Conservation (phyloP, 2,797 vertebrate genomes). For the Smutsia temminckii region DNA sequence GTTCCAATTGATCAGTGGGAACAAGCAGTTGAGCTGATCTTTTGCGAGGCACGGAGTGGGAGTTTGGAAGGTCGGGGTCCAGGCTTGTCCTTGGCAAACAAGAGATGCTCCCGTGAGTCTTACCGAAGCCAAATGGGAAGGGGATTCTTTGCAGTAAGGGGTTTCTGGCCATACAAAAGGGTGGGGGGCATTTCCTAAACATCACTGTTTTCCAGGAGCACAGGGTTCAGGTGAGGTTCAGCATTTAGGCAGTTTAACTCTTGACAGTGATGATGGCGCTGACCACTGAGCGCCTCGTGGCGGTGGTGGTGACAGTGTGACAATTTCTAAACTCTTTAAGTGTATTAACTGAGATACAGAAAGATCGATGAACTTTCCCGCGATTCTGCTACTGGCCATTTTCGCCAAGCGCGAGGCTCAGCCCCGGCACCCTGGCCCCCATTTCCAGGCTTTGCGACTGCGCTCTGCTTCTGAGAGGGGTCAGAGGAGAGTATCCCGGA, state of each 20-base stretch:
- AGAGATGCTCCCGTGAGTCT: neutral
- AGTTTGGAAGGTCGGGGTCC: neutral
- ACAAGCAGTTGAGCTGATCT: neutral
- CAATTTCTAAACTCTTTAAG: neutral
- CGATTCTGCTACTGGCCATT: neutral
- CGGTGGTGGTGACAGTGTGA: neutral
- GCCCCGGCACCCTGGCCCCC: neutral
- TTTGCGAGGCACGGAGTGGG: neutral
- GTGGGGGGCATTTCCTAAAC: neutral
- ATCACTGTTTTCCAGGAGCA: neutral
- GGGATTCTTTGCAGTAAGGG: neutral
- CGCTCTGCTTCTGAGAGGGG: neutral
- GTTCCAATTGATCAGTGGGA: neutral
- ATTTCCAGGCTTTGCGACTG: no score
- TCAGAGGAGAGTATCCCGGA: neutral
- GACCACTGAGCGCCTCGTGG: neutral
- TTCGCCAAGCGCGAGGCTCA: neutral
- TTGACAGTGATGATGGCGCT: neutral
- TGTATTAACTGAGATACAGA: neutral
- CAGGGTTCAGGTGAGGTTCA: neutral
- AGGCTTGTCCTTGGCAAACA: neutral
- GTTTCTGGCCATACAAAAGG: neutral
- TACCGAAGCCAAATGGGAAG: neutral
- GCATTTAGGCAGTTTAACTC: neutral
- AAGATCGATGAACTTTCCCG: neutral